These are phyloP conservation scores for Onychomys leucogaster DNA, from an alignment of 2,797 vertebrate genomes.

Conservation along the genomic window DNA sequence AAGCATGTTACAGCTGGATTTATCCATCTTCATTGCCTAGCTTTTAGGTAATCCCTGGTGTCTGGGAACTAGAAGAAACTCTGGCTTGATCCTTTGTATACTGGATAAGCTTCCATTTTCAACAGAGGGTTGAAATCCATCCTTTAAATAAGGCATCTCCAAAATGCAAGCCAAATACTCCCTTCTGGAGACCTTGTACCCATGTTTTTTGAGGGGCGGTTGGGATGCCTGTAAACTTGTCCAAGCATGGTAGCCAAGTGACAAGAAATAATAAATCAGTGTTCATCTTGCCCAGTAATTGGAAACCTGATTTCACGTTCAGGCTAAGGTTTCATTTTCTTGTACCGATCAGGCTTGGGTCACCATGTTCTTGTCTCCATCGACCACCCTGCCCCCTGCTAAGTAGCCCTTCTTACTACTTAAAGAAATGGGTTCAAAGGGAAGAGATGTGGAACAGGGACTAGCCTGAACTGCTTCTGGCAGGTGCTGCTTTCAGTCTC, in stretches of 20 bases:
- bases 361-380: neutral
- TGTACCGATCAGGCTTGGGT: neutral
- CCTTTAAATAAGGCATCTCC: slow-evolving; percentile 64
- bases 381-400: neutral
- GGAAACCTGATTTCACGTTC: neutral
- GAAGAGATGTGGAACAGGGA: neutral
- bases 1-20: neutral
- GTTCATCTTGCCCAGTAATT: neutral
- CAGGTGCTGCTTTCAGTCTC: neutral
- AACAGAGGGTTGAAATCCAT: slow-evolving; percentile 32
- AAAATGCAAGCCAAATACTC: slow-evolving; percentile 44
- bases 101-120: slow-evolving; percentile 8
- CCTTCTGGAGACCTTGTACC: slow-evolving; percentile 12
- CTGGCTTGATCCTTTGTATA: slow-evolving; percentile 33
- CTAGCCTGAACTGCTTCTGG: neutral
- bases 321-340: neutral
- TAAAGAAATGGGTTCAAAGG: slow-evolving; percentile 12
- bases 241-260: neutral
- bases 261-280: neutral
- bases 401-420: neutral
- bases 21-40: neutral
- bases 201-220: neutral
- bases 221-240: slow-evolving; percentile 3
- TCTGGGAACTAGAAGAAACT: slow-evolving; percentile 43
- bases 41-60: slow-evolving; percentile 41